Base-by-base conservation (phyloP, 1,140 invertebrate species). In the Oryctes rhinoceros region DNA sequence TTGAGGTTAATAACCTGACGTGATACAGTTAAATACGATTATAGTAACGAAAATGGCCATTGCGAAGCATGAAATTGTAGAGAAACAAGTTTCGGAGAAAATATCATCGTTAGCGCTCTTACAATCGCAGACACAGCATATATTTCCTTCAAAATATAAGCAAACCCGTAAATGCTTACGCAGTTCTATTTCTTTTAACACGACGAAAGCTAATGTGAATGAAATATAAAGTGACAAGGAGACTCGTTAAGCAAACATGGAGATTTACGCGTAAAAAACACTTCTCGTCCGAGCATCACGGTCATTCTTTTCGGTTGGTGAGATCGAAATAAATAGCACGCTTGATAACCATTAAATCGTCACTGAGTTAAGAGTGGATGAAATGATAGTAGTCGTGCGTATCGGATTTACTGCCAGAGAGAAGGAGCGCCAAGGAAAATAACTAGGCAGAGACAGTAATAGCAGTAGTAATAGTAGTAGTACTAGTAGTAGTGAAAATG, bases 351-450 rank as follows among this genome's bases (percentile, higher is more conserved):
- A 67, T 24, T 67, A 24, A 24, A 18, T 67, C n/a, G 20, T 67
- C 65, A 13, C 30, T 18, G 65, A 67, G 18, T 67, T 6, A 67
- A 24, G 62, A 65, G 5, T 67, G 65, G 13, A 67, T 67, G 1
- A 67, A 67, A 67, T 67, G 18, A 20, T 62, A 62, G 65, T 11
- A 67, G 20, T 24, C 65, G 65, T 67, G 65, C 65, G 65, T 24
- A 67, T 67, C 65, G 10, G 13, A 67, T 67, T 67, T 30, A 20
- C 13, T 53, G n/a, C 30, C 20, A 20, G 24, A 18, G 20, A 67
- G 65, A 67, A 30, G 20, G 53, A 18, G 65, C 65, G 24, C 6
- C 18, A 5, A 18, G 9, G 49, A 53, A 67, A 67, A 67, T 67
- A 67, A 6, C 65, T 18, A 30, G 35, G 20, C n/a, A 67, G 20